phyloP scores from a whole-genome alignment of 2,797 vertebrate species.

The Botia almorhae region DNA sequence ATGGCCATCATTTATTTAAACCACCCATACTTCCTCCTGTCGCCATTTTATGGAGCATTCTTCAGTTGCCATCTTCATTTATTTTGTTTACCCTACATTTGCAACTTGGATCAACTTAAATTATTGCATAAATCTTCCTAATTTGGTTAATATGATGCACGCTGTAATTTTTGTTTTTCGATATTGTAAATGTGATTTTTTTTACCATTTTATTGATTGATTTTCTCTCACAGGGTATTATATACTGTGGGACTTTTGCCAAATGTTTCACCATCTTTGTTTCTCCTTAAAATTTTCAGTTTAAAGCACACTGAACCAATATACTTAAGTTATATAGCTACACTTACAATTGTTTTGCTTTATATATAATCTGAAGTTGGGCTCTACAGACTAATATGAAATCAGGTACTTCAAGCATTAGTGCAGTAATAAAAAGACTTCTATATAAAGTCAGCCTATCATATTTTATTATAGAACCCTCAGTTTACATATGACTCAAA shows the following conservation, averaged over 20 bases:
- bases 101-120: conserved; percentile 24
- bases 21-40: neutral
- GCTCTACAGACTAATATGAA: neutral
- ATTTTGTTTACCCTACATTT: conserved; percentile 28
- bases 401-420: too few relatives aligned
- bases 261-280: neutral
- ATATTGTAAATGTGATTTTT: neutral
- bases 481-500: neutral
- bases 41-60: conserved; percentile 21
- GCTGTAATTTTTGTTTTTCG: neutral
- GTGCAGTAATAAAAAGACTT: neutral
- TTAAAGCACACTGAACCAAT: neutral
- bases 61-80: conserved; percentile 51
- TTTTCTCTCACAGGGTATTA: conserved; percentile 1
- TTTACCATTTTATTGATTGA: neutral
- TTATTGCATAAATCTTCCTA: neutral
- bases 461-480: neutral
- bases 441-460: conserved; percentile 13
- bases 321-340: neutral
- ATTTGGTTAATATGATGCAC: neutral
- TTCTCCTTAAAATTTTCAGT: neutral
- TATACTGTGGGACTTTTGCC: neutral
- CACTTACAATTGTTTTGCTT: neutral
- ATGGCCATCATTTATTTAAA: neutral
- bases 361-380: neutral